These are phyloP conservation scores for Hiodon tergisus DNA, from an alignment of 2,113 vertebrate species.

Conservation along the genomic window DNA sequence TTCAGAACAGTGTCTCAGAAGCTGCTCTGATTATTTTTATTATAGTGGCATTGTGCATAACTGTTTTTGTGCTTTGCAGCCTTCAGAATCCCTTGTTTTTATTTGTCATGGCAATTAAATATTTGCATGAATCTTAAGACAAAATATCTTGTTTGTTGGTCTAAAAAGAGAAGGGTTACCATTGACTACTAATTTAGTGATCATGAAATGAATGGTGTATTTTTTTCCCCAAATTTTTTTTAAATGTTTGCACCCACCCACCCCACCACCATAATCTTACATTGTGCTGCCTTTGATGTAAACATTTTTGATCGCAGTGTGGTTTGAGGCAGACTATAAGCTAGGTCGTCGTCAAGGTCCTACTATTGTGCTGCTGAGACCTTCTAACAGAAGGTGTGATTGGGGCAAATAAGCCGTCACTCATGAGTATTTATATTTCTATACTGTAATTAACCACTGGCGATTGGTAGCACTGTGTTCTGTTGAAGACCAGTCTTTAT, in stretches of 20 bases:
- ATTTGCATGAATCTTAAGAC: too few species aligned
- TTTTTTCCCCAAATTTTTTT: not conserved
- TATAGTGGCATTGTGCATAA: not conserved
- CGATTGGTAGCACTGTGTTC: not conserved
- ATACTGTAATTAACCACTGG: conserved; percentile 15
- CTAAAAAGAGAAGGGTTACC: too few species aligned
- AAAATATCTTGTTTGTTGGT: too few species aligned
- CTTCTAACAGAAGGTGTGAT: not conserved
- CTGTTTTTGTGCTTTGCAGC: not conserved
- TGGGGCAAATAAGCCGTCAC: not conserved
- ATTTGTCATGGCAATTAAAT: too few species aligned
- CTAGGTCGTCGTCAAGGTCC: not conserved
- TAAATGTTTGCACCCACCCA: too few species aligned
- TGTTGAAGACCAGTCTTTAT: conserved; percentile 7
- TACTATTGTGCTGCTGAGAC: not conserved
- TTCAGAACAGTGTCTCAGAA: not conserved
- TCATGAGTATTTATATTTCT: conserved; percentile 6
- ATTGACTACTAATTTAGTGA: too few species aligned
- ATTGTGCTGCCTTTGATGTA: not conserved
- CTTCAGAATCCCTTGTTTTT: too few species aligned
- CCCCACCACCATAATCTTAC: not conserved
- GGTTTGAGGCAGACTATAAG: not conserved
- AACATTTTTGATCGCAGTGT: not conserved
- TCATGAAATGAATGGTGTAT: not conserved
- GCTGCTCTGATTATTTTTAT: not conserved